Conservation (phyloP, 2,113 vertebrate genomes). For the Xiphophorus maculatus region DNA sequence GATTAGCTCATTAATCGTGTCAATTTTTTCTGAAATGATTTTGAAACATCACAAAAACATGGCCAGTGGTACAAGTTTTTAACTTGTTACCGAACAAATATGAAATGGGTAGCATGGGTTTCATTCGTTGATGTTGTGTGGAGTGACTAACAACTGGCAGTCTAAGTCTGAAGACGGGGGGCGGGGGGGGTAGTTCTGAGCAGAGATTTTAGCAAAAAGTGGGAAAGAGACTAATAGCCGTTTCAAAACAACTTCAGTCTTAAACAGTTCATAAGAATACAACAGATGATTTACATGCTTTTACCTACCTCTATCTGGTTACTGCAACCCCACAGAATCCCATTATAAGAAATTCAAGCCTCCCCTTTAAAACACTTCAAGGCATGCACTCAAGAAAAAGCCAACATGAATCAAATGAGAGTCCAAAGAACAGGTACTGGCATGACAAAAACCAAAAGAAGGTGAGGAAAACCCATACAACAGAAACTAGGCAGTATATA, state of each 20-base stretch:
- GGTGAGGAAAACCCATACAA: too few species aligned
- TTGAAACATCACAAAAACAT: neutral
- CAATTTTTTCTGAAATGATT: neutral
- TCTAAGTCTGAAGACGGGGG: neutral
- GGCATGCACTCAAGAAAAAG: neutral
- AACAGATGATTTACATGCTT: neutral
- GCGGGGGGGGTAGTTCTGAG: too few species aligned
- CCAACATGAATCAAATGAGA: neutral
- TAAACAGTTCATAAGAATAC: neutral
- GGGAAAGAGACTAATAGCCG: too few species aligned
- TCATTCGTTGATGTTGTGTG: neutral
- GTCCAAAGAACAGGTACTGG: slow-evolving; percentile 1
- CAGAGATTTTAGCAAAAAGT: neutral
- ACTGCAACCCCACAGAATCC: neutral
- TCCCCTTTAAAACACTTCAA: slow-evolving; percentile 7
- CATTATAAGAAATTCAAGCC: neutral
- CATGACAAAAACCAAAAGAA: neutral
- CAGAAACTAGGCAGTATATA: neutral
- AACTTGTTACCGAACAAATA: neutral
- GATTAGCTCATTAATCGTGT: neutral
- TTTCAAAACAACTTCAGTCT: neutral
- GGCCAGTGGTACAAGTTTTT: neutral
- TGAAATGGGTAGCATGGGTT: neutral
- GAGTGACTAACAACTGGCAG: neutral
- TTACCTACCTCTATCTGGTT: neutral